phyloP scores from a whole-genome alignment of 2,113 vertebrate genomes.

The Dermatemys mawii region DNA sequence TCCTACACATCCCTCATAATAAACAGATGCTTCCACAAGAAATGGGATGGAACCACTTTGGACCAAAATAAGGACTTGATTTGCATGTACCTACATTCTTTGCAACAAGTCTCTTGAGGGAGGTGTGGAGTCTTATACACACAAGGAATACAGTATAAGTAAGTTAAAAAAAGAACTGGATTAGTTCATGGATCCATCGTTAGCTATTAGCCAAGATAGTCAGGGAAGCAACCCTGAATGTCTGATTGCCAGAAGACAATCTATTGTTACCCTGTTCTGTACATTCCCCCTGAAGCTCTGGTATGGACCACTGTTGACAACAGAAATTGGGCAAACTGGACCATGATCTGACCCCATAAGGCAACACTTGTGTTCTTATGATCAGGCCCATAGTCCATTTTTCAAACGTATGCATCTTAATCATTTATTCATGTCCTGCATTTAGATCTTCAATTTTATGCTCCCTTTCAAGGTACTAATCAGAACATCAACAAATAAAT shows the following conservation, averaged over 20 bases:
- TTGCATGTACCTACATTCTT: background rate
- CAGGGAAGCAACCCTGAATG: background rate
- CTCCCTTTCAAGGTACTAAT: background rate
- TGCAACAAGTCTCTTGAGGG: background rate
- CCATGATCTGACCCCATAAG: background rate
- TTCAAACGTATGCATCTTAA: background rate
- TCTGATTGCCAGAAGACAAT: too few species aligned
- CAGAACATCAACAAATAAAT: background rate
- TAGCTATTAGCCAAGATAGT: background rate
- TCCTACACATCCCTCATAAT: background rate
- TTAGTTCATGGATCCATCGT: background rate
- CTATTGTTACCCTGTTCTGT: background rate
- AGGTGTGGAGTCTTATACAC: background rate
- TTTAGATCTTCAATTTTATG: background rate
- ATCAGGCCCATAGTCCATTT: background rate
- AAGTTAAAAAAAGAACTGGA: background rate
- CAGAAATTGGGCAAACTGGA: background rate
- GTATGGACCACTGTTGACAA: background rate
- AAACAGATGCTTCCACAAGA: background rate
- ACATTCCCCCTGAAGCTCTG: background rate
- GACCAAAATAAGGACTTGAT: background rate
- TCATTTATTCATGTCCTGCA: background rate
- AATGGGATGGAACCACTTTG: background rate
- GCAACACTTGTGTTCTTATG: background rate
- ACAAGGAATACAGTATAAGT: background rate